These are phyloP conservation scores for Solenodon paradoxus DNA, from an alignment of 2,113 vertebrate genomes.

Conservation along the genomic window DNA sequence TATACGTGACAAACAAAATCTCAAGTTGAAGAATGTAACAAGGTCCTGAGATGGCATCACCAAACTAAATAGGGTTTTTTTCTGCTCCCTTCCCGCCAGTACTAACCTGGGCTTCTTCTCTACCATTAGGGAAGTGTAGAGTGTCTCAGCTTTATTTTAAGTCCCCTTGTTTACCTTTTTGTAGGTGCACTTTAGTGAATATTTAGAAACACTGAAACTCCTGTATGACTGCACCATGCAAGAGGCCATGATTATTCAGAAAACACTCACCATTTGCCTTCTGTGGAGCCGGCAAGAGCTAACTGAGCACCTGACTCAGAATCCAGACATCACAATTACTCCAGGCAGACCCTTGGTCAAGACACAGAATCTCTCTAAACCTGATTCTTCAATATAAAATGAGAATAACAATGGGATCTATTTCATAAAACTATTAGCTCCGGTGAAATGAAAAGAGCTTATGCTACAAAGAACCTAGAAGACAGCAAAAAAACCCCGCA, in stretches of 20 bases:
- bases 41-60: background rate
- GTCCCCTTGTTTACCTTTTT: background rate
- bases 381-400: background rate
- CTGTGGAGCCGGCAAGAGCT: background rate
- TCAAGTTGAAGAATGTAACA: background rate
- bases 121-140: background rate
- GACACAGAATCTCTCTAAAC: background rate
- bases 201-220: background rate
- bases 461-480: background rate
- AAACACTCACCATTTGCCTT: background rate
- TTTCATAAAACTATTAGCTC: background rate
- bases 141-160: background rate
- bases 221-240: background rate
- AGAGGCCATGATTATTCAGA: background rate
- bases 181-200: background rate
- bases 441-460: background rate
- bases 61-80: background rate
- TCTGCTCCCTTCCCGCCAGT: background rate
- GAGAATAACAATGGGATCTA: background rate
- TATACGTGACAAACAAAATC: background rate
- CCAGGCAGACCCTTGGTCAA: background rate
- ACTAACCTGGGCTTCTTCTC: background rate
- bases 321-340: background rate
- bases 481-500: background rate
- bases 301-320: background rate